These are phyloP conservation scores for Numida meleagris DNA, from an alignment of 2,113 vertebrate genomes.

Conservation along the genomic window DNA sequence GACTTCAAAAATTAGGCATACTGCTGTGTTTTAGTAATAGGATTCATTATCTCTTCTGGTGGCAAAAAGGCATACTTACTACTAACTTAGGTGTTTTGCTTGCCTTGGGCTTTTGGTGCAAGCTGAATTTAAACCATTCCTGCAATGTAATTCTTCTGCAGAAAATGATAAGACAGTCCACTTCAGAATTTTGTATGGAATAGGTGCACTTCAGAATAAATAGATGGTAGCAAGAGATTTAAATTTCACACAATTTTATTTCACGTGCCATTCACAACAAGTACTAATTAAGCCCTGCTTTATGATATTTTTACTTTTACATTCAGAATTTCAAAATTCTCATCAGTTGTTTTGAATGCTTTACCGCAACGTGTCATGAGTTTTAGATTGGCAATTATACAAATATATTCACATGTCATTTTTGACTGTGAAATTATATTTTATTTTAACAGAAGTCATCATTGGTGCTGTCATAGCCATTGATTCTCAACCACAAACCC, in stretches of 20 bases:
- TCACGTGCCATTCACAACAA: neutral
- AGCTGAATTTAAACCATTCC: conserved; percentile 37
- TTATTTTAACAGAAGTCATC: neutral
- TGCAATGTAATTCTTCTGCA: conserved; percentile 39
- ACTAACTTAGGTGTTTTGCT: neutral
- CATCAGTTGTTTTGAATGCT: neutral
- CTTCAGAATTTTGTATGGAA: conserved; percentile 24
- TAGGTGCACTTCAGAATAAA: neutral
- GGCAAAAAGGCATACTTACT: conserved; percentile 10
- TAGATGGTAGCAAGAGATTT: neutral
- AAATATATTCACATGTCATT: neutral
- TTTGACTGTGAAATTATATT: neutral
- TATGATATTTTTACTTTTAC: neutral
- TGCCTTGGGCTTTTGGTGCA: conserved; percentile 14
- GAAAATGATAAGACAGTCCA: conserved; percentile 28
- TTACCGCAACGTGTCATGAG: neutral
- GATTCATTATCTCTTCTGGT: conserved; percentile 39
- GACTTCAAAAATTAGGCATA: conserved; percentile 35
- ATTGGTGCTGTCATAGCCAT: neutral
- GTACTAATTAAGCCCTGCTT: neutral
- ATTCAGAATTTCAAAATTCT: neutral
- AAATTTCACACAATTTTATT: neutral
- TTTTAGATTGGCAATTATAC: neutral
- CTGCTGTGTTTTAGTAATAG: conserved; percentile 29
- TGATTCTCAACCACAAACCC: neutral